Evolutionary conservation across 2,797 vertebrate species (phyloP).

Genomic region (Xyrichtys novacula): DNA sequence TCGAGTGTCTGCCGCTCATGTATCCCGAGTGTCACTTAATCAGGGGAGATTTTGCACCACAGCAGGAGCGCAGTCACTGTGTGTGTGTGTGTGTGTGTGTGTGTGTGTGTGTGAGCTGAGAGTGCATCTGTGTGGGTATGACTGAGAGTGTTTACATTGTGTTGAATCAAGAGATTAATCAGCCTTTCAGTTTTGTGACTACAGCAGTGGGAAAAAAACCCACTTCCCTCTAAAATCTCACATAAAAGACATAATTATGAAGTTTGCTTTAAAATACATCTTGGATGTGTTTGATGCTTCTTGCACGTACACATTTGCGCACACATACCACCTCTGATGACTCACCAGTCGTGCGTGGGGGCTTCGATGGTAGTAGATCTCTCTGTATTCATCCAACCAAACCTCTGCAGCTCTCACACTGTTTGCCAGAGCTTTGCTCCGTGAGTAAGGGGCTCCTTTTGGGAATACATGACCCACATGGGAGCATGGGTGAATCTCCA

Average conservation of each 20-base stretch:
- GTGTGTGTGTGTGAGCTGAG: constrained; percentile 9
- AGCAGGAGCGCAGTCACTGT: constrained; percentile 23
- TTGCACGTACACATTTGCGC: neutral
- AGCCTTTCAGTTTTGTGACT: constrained; percentile 20
- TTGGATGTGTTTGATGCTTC: neutral
- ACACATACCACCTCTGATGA: constrained; percentile 24
- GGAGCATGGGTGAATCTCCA: constrained; percentile 96
- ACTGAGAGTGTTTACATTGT: constrained; percentile 6
- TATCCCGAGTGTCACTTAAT: constrained; percentile 79
- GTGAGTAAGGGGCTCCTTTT: constrained; percentile 93
- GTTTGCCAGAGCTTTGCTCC: constrained; percentile 95
- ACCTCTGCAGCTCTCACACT: constrained; percentile 96
- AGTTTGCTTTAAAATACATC: constrained; percentile 1
- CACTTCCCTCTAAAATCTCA: neutral
- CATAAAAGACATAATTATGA: constrained; percentile 21
- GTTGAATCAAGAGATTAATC: constrained; percentile 39
- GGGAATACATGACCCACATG: constrained; percentile 99
- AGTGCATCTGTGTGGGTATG: constrained; percentile 12
- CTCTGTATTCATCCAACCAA: constrained; percentile 97
- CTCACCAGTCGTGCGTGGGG: constrained; percentile 94
- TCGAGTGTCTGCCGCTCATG: constrained; percentile 68
- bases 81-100: constrained; percentile 21
- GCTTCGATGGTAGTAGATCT: constrained; percentile 95
- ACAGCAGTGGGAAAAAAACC: constrained; percentile 25
- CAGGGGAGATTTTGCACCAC: constrained; percentile 57